These are phyloP conservation scores for Ametastegia equiseti DNA, from an alignment of 2,888 invertebrate genomes.

Conservation along the genomic window DNA sequence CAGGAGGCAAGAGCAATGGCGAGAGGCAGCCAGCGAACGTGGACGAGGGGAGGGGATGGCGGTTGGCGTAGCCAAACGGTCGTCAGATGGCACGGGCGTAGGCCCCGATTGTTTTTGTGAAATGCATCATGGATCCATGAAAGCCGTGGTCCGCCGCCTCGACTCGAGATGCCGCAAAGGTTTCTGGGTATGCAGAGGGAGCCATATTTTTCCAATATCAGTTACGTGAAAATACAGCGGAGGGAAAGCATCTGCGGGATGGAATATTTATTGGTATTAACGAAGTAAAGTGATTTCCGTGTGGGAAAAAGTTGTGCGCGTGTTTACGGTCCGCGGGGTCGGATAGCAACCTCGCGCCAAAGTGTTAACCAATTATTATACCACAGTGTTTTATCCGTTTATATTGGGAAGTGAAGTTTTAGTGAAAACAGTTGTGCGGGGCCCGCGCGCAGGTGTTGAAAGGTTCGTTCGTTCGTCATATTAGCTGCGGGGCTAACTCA, in stretches of 20 bases:
- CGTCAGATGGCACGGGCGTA: conserved; percentile 47
- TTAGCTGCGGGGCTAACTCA: background rate
- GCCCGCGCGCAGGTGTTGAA: conserved; percentile 65
- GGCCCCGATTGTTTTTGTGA: conserved; percentile 55
- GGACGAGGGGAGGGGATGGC: background rate
- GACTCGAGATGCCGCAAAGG: conserved; percentile 75
- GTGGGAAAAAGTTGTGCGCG: conserved; percentile 51
- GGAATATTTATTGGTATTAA: conserved; percentile 59
- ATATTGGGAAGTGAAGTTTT: conserved; percentile 57
- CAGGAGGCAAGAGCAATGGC: no score
- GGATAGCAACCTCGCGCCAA: conserved; percentile 6
- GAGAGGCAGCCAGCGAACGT: no score
- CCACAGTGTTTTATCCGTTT: conserved; percentile 23
- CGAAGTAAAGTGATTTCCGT: conserved; percentile 53
- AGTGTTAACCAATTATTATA: conserved; percentile 50
- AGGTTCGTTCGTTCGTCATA: background rate
- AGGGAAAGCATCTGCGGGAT: conserved; percentile 66
- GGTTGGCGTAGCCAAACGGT: conserved; percentile 14
- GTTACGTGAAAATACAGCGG: conserved; percentile 76
- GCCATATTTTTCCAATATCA: conserved; percentile 80
- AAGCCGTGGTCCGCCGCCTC: conserved; percentile 62
- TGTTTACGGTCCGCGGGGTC: conserved; percentile 46
- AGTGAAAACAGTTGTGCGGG: conserved; percentile 62
- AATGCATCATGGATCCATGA: conserved; percentile 63
- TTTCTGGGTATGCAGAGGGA: conserved; percentile 79